These are phyloP conservation scores for Platichthys flesus DNA, from an alignment of 2,113 vertebrate species.

Conservation along the genomic window DNA sequence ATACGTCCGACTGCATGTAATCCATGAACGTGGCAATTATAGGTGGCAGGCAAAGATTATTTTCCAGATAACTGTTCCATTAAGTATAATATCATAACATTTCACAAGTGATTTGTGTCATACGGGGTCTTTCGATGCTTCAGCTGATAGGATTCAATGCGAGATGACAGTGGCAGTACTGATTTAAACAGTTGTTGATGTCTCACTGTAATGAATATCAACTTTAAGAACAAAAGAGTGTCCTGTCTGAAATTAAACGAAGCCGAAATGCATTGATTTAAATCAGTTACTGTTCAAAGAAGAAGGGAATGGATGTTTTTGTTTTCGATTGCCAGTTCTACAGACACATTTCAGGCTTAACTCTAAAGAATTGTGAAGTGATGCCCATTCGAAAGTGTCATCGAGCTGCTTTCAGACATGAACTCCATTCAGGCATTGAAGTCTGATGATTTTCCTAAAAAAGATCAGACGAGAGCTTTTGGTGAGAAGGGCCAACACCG, in stretches of 20 bases:
- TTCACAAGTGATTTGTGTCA: not conserved
- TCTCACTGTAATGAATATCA: not conserved
- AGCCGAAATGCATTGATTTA: not conserved
- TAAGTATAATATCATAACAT: conserved; percentile 1
- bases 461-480: too few species aligned
- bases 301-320: not conserved
- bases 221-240: too few species aligned
- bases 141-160: not conserved
- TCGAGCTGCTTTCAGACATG: too few species aligned
- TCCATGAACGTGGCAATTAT: conserved; percentile 14
- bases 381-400: not conserved
- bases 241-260: not conserved
- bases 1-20: conserved; percentile 11
- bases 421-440: too few species aligned
- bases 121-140: not conserved
- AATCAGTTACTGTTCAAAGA: not conserved
- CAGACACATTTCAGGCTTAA: not conserved
- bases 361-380: not conserved
- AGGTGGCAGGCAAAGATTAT: conserved; percentile 11
- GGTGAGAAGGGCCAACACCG: too few species aligned
- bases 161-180: not conserved
- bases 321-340: not conserved
- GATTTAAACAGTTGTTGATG: not conserved
- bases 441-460: too few species aligned
- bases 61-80: conserved; percentile 8